A percentile compares a stretch with the other conserved stretches of the same genome.
Conservation (phyloP, 2,797 vertebrate genomes). For the Hipposideros larvatus region DNA sequence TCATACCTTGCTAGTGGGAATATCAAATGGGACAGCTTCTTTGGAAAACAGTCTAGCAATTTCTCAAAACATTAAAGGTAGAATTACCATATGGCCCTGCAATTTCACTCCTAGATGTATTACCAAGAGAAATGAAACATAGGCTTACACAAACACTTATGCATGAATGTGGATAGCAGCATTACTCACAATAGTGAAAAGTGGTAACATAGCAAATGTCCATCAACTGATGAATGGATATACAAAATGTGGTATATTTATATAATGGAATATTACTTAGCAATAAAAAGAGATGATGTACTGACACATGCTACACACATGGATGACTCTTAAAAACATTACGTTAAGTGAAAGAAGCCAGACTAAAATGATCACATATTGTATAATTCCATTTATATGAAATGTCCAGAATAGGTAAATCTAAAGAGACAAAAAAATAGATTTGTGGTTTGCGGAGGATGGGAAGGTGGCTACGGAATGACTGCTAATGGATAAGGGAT, state of each 20-base stretch:
- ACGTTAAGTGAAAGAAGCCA: not conserved
- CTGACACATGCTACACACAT: not conserved
- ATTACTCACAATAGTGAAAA: not conserved
- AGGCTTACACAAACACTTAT: not conserved
- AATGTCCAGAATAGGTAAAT: not conserved
- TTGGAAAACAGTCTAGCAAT: not conserved
- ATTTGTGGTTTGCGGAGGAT: not conserved
- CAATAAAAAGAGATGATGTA: not conserved
- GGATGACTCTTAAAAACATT: not conserved
- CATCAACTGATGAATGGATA: not conserved
- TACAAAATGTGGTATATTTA: not conserved
- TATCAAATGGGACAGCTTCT: not conserved
- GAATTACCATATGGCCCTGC: not conserved
- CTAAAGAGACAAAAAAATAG: not conserved
- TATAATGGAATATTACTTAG: not conserved
- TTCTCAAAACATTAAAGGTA: slow-evolving; percentile 8
- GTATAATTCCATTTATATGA: not conserved
- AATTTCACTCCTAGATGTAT: not conserved
- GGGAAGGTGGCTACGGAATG: not conserved
- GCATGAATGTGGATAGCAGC: not conserved
- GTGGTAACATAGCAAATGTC: not conserved
- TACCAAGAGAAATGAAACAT: not conserved
- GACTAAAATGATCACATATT: not conserved
- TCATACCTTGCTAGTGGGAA: not conserved
- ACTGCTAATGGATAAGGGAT: not conserved